These are phyloP conservation scores for Temnothorax nylanderi DNA, from an alignment of 1,140 invertebrate species.

Conservation along the genomic window DNA sequence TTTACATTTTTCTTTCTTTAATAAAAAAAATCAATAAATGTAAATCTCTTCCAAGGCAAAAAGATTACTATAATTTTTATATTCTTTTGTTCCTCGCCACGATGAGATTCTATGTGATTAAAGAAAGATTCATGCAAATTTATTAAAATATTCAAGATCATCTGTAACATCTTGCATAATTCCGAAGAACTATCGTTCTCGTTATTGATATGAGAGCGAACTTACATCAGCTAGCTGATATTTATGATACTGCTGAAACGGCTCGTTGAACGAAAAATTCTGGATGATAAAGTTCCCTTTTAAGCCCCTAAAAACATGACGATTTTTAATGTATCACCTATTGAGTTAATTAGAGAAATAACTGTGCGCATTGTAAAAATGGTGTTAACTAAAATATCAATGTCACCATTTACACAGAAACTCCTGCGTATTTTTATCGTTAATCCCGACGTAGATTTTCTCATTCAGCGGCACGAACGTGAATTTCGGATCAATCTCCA, in stretches of 20 bases:
- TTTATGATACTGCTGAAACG: slow-evolving; percentile 82
- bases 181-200: background rate
- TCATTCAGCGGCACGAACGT: slow-evolving; percentile 79
- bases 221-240: slow-evolving; percentile 83
- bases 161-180: background rate
- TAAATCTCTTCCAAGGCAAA: background rate
- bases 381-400: slow-evolving; percentile 17
- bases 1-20: background rate
- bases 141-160: slow-evolving; percentile 23
- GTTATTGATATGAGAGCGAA: slow-evolving; percentile 21
- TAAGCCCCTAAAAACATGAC: slow-evolving; percentile 78
- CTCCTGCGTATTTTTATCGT: slow-evolving; percentile 76
- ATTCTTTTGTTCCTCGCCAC: background rate
- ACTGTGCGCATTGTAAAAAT: background rate
- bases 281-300: slow-evolving; percentile 80
- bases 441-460: slow-evolving; percentile 75
- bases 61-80: slow-evolving; percentile 7
- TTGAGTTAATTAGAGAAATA: background rate
- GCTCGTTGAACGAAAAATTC: slow-evolving; percentile 84
- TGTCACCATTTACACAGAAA: slow-evolving; percentile 82
- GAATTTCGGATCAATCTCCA: slow-evolving; percentile 80
- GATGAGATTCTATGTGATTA: background rate
- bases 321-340: background rate
- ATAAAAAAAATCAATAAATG: slow-evolving; percentile 29
- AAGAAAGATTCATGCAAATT: slow-evolving; percentile 13